A percentile compares a stretch with the other conserved stretches of the same genome.
Conservation (phyloP, 1,140 invertebrate genomes). For the Metopolophium dirhodum region DNA sequence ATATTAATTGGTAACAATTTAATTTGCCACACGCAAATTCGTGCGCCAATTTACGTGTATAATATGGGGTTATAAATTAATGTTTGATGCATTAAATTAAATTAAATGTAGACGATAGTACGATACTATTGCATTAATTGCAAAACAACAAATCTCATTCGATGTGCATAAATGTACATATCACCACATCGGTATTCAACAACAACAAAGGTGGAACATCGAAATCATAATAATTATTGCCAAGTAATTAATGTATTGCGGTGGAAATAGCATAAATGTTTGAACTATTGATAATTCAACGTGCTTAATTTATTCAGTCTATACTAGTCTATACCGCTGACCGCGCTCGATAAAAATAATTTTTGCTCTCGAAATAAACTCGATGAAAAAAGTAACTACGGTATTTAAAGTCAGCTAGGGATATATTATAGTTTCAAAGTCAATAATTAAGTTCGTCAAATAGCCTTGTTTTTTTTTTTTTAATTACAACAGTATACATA, state of each 20-base stretch:
- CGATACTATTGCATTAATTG: background rate
- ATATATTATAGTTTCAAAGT: background rate
- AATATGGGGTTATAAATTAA: background rate
- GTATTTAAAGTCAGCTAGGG: background rate
- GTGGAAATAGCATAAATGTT: background rate
- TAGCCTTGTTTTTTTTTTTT: constrained; percentile 20
- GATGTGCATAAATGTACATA: background rate
- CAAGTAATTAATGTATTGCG: background rate
- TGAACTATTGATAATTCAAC: background rate
- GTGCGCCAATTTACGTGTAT: background rate
- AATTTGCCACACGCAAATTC: background rate
- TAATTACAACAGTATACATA: background rate
- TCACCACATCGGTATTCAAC: background rate
- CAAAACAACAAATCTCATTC: background rate
- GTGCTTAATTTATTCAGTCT: background rate
- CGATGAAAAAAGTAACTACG: background rate
- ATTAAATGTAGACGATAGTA: background rate
- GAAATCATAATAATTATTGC: background rate
- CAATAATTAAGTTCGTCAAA: background rate
- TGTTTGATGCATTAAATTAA: background rate
- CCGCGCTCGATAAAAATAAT: background rate
- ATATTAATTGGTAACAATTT: background rate
- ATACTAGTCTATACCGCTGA: no score
- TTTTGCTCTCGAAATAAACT: background rate
- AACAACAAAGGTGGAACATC: background rate